Percentiles rank a stretch among this genome's conserved stretches.
Conservation (phyloP, 2,113 vertebrate genomes). For the rabbit (Oryctolagus cuniculus) region mOryCun1.1 NC_091433.1:149377001-149377500, state of each 20-base stretch:
- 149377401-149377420: constrained; percentile 40
- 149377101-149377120: not conserved
- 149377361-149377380: constrained; percentile 7
- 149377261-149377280: constrained; percentile 18
- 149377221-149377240: not conserved
- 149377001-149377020: constrained; percentile 46
- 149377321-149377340: not conserved
- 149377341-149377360: not conserved
- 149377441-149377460: constrained; percentile 40
- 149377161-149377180: not conserved
- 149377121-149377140: not conserved
- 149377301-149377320: not conserved
- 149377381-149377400: not conserved
- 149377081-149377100: constrained; percentile 7
- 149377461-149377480: constrained; percentile 32
- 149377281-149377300: constrained; percentile 13
- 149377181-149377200: not conserved
- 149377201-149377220: not conserved
- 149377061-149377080: not conserved
- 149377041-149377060: constrained; percentile 31
- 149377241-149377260: not conserved
- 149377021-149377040: constrained; percentile 61
- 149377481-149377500: constrained; percentile 48
- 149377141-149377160: not conserved
- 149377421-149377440: constrained; percentile 44